Conservation (phyloP, 2,113 vertebrate species). For the zebrafish (Danio rerio) region GRCz12tu NC_133189.1:49895501-49896000, state of each 20-base stretch:
- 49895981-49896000: slow-evolving; percentile 74
- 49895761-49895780: neutral
- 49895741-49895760: neutral
- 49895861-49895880: slow-evolving; percentile 62
- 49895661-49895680: too few species aligned
- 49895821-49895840: slow-evolving; percentile 95
- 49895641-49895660: too few species aligned
- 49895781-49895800: slow-evolving; percentile 2
- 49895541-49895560: too few species aligned
- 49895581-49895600: too few species aligned
- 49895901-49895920: slow-evolving; percentile 94
- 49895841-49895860: slow-evolving; percentile 79
- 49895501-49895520: too few species aligned
- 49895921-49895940: slow-evolving; percentile 89
- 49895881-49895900: slow-evolving; percentile 78
- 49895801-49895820: slow-evolving; percentile 78
- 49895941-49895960: slow-evolving; percentile 70
- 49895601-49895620: too few species aligned
- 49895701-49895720: too few species aligned
- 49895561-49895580: too few species aligned
- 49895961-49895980: slow-evolving; percentile 63
- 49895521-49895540: too few species aligned
- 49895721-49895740: too few species aligned
- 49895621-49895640: too few species aligned
- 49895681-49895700: too few species aligned